Conservation (phyloP, 2,113 vertebrate genomes). For the Ptilorrhoa leucosticta region DNA sequence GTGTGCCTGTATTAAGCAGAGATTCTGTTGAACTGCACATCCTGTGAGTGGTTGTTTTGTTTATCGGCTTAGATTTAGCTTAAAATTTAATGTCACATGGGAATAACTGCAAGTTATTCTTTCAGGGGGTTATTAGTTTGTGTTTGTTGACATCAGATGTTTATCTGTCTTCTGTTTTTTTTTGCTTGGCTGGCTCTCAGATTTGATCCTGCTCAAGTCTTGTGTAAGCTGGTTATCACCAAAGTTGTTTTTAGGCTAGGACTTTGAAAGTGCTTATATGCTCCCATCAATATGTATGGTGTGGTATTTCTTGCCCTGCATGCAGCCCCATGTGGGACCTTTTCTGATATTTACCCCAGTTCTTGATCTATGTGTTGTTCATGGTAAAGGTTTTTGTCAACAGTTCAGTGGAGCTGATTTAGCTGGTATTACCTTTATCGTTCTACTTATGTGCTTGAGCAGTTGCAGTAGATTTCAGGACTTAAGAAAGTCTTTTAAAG, state of each 20-base stretch:
- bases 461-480: neutral
- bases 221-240: neutral
- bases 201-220: neutral
- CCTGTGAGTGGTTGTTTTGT: neutral
- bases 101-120: neutral
- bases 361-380: neutral
- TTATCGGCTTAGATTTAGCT: neutral
- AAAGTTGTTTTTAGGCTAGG: neutral
- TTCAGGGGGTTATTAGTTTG: neutral
- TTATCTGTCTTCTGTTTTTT: neutral
- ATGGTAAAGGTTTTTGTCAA: neutral
- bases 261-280: neutral
- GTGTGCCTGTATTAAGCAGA: neutral
- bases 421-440: neutral
- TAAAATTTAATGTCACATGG: neutral
- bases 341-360: neutral
- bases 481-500: neutral
- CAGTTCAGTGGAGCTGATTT: neutral
- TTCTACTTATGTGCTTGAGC: neutral
- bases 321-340: neutral
- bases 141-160: neutral
- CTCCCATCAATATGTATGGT: neutral
- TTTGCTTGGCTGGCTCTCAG: neutral
- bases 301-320: neutral
- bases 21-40: neutral